Evolutionary conservation across 2,888 invertebrate genomes (phyloP).

Genomic region (Chloroclystis v-ata): DNA sequence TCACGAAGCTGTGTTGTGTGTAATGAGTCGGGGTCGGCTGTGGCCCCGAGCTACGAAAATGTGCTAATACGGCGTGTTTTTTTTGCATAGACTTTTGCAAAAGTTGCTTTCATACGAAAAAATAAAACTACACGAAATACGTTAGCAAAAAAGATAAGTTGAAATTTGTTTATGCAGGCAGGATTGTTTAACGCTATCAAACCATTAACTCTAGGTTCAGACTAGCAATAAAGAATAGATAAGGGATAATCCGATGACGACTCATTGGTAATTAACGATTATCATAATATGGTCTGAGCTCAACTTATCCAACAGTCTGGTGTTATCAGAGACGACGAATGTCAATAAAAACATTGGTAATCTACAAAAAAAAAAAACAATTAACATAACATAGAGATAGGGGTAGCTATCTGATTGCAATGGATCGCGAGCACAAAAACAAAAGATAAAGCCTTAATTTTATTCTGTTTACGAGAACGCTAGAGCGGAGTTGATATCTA

Average conservation of each 20-base stretch:
- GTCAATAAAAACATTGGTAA: constrained; percentile 13
- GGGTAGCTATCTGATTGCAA: constrained; percentile 11
- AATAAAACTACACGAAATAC: no score
- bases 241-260: background rate
- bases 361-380: constrained; percentile 11
- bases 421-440: constrained; percentile 13
- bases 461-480: constrained; percentile 6
- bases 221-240: background rate
- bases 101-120: no score
- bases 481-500: constrained; percentile 2
- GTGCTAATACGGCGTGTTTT: constrained; percentile 21
- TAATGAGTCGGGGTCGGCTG: constrained; percentile 32
- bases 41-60: constrained; percentile 29
- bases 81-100: no score
- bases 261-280: background rate
- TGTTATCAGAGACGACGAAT: constrained; percentile 7
- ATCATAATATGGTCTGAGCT: background rate
- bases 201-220: no score
- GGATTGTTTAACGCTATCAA: no score
- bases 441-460: constrained; percentile 14
- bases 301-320: background rate
- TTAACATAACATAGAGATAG: constrained; percentile 9
- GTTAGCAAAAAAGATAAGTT: no score
- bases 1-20: constrained; percentile 22
- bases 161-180: no score